Conservation (phyloP, 2,888 invertebrate species). For the Agriopis leucophaearia region DNA sequence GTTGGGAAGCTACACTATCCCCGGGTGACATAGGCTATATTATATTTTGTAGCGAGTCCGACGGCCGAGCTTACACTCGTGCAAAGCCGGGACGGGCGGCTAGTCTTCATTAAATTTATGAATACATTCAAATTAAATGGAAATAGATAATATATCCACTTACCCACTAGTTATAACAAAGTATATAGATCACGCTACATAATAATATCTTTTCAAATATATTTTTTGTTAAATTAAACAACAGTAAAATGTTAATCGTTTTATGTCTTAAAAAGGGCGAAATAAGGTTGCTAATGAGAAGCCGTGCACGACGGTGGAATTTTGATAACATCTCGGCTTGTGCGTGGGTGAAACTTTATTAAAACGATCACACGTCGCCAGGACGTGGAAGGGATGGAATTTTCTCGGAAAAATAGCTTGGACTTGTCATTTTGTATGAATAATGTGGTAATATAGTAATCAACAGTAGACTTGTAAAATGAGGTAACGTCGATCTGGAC, state of each 20-base stretch:
- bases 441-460: background rate
- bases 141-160: no score
- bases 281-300: conserved; percentile 7
- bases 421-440: conserved; percentile 4
- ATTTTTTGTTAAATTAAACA: background rate
- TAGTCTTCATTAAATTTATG: no score
- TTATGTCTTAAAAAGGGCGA: conserved; percentile 1
- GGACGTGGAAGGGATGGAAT: conserved; percentile 7
- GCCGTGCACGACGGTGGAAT: conserved; percentile 6
- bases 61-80: no score
- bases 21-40: no score
- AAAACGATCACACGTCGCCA: conserved; percentile 18
- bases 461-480: background rate
- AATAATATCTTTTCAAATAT: background rate
- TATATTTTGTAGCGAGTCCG: no score
- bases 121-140: no score
- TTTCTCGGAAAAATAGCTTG: conserved; percentile 7
- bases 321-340: conserved; percentile 10
- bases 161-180: no score
- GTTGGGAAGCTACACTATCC: no score
- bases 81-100: no score
- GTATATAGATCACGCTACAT: no score
- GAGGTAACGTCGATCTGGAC: background rate
- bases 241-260: background rate
- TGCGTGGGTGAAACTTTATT: conserved; percentile 17